These are phyloP conservation scores for Brachyistius frenatus DNA, from an alignment of 2,113 vertebrate species.

Conservation along the genomic window DNA sequence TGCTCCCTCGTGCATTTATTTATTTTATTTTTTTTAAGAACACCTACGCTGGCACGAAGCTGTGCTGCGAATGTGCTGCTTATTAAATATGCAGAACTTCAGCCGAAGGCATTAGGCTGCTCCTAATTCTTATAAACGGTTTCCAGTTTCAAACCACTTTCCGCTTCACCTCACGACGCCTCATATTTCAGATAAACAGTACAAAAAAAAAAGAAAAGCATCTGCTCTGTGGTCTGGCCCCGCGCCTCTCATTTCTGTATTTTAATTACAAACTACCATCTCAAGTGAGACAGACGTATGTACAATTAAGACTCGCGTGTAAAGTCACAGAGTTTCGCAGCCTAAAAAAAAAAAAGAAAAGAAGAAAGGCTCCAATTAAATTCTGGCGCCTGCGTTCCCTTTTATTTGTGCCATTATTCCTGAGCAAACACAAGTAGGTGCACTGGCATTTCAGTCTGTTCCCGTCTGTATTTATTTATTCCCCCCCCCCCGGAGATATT, in stretches of 20 bases:
- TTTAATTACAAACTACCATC: not conserved
- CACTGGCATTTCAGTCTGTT: constrained; percentile 64
- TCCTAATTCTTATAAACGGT: constrained; percentile 47
- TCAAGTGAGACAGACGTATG: not conserved
- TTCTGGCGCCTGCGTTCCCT: not conserved
- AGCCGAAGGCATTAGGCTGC: constrained; percentile 54
- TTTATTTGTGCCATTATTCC: not conserved
- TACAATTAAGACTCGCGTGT: not conserved
- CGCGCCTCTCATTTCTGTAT: not conserved
- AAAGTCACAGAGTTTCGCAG: not conserved
- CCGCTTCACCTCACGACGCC: constrained; percentile 30
- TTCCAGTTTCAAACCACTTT: constrained; percentile 21
- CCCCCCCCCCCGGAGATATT: constrained; percentile 26
- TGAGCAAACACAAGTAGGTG: constrained; percentile 4
- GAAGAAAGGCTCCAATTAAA: constrained; percentile 27
- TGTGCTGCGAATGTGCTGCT: constrained; percentile 25
- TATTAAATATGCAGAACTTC: constrained; percentile 22
- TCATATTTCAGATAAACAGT: constrained; percentile 20
- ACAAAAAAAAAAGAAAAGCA: not conserved
- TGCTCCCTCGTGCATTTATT: constrained; percentile 24
- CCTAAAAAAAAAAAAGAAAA: not conserved
- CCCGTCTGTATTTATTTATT: constrained; percentile 18
- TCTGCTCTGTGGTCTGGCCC: no score
- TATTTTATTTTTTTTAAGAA: constrained; percentile 26
- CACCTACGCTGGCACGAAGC: constrained; percentile 49